Evolutionary conservation across 2,113 vertebrate genomes (phyloP), one percentile per base, ranked within the genome.

Genomic region (Ciconia stormi): DNA sequence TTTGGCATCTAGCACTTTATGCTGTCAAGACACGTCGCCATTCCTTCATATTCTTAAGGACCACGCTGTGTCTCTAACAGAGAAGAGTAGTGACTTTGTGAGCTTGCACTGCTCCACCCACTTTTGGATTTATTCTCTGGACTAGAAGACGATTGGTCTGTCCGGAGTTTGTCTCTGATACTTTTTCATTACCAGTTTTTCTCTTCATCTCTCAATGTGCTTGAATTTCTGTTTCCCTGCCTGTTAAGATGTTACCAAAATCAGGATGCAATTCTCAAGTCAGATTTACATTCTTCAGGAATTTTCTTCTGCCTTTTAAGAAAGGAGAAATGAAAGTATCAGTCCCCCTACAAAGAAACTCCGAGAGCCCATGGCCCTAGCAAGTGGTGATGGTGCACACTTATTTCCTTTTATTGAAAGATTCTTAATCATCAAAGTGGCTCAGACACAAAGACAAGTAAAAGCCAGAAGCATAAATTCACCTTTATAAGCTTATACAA

Each of bases 401-500:
- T 87, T 89, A 78, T 87, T 96, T 89, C 25, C 55, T 79, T 79
- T 72, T 82, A 79, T 6, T 71, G 49, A 65, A 87, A 91, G 16
- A 47, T 71, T 78, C 46, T 55, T 53, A 50, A 32, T 18, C 12
- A 46, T 56, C 47, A 49, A 78, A 80, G 38, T 69, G 52, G 32
- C 52, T 92, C 10, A 23, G 52, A n/a, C 12, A 53, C 49, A 82
- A n/a, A 80, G 40, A 76, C n/a, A 69, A 89, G 61, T 44, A 66
- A 79, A 94, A 82, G 10, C n/a, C 62, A 63, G 87, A 89, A 92
- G 62, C 49, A 85, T 30, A 80, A 89, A 91, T 91, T 84, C 70
- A 92, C 62, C 66, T 95, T 89, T 93, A 72, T 44, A 69, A 84
- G 80, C 49, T 89, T 93, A 69, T 46, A 65, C 25, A 82, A 10